phyloP scores from a whole-genome alignment of 2,888 invertebrate genomes.

The Lypha dubia region DNA sequence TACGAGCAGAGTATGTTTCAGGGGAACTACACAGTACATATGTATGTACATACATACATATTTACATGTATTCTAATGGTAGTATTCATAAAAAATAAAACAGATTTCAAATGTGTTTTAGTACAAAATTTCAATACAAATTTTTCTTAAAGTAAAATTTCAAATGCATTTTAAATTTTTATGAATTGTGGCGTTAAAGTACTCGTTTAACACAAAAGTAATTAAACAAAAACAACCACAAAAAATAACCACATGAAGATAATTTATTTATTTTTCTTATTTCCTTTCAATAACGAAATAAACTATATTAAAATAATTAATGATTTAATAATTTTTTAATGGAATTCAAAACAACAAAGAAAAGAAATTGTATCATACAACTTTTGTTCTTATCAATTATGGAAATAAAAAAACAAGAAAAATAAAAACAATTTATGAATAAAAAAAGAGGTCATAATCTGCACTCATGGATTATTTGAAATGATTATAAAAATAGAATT shows the following conservation, averaged over 20 bases:
- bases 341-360: neutral
- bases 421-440: neutral
- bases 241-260: neutral
- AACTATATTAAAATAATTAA: neutral
- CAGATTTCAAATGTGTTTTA: too few relatives aligned
- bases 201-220: too few relatives aligned
- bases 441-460: constrained; percentile 14
- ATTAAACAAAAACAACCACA: too few relatives aligned
- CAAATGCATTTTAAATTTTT: too few relatives aligned
- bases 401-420: neutral
- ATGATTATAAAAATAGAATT: neutral
- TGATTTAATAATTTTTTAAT: neutral
- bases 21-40: too few relatives aligned
- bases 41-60: too few relatives aligned
- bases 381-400: constrained; percentile 19
- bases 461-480: constrained; percentile 30
- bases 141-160: too few relatives aligned
- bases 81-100: too few relatives aligned
- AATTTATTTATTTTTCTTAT: neutral
- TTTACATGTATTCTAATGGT: too few relatives aligned
- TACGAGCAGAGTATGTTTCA: too few relatives aligned
- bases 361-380: neutral
- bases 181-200: too few relatives aligned
- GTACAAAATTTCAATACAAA: too few relatives aligned
- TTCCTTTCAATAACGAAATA: neutral